Percentiles rank a stretch among this genome's conserved stretches.
phyloP scores from a whole-genome alignment of 2,888 invertebrate species.

The Invenusta paracnida region DNA sequence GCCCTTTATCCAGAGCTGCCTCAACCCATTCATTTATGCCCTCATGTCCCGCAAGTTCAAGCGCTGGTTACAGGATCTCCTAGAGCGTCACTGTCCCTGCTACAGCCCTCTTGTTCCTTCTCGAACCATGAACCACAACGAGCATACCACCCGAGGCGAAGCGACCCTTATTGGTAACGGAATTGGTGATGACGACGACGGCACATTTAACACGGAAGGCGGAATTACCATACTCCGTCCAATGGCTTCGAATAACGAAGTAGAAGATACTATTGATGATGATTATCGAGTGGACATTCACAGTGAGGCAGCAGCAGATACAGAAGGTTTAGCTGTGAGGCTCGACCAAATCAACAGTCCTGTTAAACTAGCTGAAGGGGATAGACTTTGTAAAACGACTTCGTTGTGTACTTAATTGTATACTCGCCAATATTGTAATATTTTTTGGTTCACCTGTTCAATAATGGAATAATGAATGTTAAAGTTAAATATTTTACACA shows the following conservation, averaged over 20 bases:
- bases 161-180: too few relatives aligned
- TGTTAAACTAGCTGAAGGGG: not conserved
- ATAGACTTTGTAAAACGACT: too few relatives aligned
- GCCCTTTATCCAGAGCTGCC: not conserved
- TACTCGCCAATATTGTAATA: too few relatives aligned
- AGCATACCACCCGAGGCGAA: too few relatives aligned
- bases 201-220: not conserved
- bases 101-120: not conserved
- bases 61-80: not conserved
- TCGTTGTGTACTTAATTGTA: too few relatives aligned
- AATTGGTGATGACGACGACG: too few relatives aligned
- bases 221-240: not conserved
- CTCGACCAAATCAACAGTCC: too few relatives aligned
- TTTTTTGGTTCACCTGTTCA: too few relatives aligned
- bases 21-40: not conserved
- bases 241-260: not conserved
- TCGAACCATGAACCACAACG: not conserved
- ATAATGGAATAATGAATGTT: too few relatives aligned
- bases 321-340: too few relatives aligned
- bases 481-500: too few relatives aligned
- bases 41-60: not conserved
- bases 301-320: not conserved
- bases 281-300: not conserved
- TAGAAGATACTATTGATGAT: too few relatives aligned
- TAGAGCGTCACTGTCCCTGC: not conserved